A percentile compares a stretch with the other conserved stretches of the same genome.
Conservation (phyloP, 2,113 vertebrate genomes). For the Oreocharis arfaki region DNA sequence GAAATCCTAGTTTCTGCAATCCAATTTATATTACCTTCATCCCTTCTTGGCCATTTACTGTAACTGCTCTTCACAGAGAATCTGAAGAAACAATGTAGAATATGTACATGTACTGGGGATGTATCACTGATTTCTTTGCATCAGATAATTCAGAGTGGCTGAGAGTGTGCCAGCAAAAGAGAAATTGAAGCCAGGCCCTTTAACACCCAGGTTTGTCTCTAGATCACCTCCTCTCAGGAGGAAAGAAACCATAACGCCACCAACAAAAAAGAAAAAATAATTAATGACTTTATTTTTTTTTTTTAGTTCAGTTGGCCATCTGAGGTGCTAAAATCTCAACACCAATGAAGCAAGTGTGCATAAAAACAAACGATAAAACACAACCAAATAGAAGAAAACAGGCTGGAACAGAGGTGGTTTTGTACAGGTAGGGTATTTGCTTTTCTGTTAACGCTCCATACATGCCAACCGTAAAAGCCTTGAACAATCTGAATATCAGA, state of each 20-base stretch:
- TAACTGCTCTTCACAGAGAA: not conserved
- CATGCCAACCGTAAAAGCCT: constrained; percentile 20
- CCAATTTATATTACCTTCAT: not conserved
- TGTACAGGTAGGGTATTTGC: constrained; percentile 32
- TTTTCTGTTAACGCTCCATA: constrained; percentile 13
- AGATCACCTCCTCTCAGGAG: not conserved
- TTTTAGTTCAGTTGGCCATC: constrained; percentile 54
- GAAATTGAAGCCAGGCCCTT: not conserved
- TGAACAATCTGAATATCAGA: constrained; percentile 60
- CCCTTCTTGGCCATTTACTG: not conserved
- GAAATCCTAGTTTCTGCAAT: not conserved
- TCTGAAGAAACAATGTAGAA: not conserved
- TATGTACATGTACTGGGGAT: fast-evolving
- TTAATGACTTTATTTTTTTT: constrained; percentile 57
- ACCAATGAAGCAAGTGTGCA: constrained; percentile 51
- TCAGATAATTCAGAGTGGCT: not conserved
- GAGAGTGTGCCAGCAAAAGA: not conserved
- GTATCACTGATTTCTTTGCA: not conserved
- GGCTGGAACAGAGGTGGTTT: constrained; percentile 21
- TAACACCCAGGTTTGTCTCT: not conserved
- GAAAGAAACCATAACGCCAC: not conserved
- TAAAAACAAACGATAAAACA: constrained; percentile 37
- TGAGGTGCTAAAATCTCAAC: constrained; percentile 60
- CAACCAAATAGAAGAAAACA: constrained; percentile 37
- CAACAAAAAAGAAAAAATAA: constrained; percentile 63